Conservation (phyloP, 2,797 vertebrate species). For the Gastrophryne carolinensis region DNA sequence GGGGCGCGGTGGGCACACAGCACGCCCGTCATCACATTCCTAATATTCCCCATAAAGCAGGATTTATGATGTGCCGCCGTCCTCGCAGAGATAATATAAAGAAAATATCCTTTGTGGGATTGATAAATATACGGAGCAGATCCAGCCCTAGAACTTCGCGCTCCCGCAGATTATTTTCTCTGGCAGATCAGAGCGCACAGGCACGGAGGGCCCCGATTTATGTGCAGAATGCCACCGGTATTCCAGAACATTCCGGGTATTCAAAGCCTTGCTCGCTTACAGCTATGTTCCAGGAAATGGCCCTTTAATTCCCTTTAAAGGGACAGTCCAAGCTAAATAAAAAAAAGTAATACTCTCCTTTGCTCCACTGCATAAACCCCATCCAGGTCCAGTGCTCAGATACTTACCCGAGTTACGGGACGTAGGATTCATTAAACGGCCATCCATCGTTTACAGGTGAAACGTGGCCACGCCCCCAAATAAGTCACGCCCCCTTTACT, state of each 20-base stretch:
- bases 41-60: constrained; percentile 38
- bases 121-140: constrained; percentile 17
- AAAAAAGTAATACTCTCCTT: no score
- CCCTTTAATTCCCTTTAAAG: no score
- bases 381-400: no score
- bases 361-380: no score
- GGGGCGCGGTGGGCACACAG: constrained; percentile 14
- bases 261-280: neutral
- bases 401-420: no score
- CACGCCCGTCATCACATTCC: constrained; percentile 44
- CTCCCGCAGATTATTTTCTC: constrained; percentile 3
- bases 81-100: constrained; percentile 7
- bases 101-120: constrained; percentile 36
- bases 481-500: no score
- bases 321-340: no score
- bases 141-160: neutral
- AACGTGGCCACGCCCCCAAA: no score
- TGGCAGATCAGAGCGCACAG: neutral
- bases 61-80: constrained; percentile 41
- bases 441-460: no score
- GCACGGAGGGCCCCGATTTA: neutral
- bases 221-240: neutral
- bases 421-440: no score
- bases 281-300: no score
- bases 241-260: neutral